Conservation (phyloP, 2,113 vertebrate genomes). For the Pygoscelis antarcticus region DNA sequence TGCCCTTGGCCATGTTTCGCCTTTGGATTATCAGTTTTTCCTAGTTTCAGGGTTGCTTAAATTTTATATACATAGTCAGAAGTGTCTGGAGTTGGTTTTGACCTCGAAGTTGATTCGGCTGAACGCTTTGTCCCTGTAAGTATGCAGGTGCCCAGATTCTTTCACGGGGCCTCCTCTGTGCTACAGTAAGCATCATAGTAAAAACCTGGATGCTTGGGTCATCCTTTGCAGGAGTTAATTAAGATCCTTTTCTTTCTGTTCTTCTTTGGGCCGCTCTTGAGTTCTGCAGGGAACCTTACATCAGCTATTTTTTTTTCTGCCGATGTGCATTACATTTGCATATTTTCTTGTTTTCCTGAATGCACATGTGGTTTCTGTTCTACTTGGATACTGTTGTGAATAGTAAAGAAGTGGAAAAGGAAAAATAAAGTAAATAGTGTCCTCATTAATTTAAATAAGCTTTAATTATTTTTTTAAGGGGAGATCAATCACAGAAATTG, state of each 20-base stretch:
- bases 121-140: neutral
- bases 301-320: neutral
- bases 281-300: neutral
- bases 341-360: neutral
- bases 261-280: neutral
- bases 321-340: neutral
- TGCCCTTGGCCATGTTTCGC: neutral
- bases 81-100: neutral
- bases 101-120: neutral
- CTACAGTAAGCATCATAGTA: neutral
- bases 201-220: neutral
- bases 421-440: neutral
- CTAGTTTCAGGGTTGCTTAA: neutral
- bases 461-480: neutral
- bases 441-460: neutral
- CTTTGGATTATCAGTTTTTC: neutral
- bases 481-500: neutral
- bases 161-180: neutral
- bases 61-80: neutral
- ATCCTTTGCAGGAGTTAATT: neutral
- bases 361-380: neutral
- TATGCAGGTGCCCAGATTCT: neutral
- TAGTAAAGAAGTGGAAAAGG: neutral
- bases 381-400: neutral
- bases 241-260: neutral